Percentiles rank a stretch among this genome's conserved stretches.
Evolutionary conservation across 2,888 invertebrate species (phyloP).

Genomic region (Conomelus anceps): DNA sequence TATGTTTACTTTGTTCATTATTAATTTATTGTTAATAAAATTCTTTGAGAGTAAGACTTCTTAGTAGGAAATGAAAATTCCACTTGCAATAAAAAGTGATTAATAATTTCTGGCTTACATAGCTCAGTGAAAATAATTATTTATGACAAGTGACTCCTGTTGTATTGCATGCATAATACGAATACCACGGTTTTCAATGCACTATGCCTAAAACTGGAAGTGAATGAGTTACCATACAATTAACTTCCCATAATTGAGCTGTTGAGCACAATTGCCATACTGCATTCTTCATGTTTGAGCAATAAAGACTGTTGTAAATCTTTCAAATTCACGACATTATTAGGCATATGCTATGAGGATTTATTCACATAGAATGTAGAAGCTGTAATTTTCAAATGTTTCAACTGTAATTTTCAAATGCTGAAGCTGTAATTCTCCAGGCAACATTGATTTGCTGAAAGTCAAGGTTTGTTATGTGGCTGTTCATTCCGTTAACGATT

Average conservation of each 20-base stretch:
- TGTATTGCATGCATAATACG: neutral
- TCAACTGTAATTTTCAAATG: neutral
- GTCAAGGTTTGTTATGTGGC: neutral
- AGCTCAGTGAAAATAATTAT: neutral
- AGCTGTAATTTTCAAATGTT: neutral
- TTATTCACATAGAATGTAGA: neutral
- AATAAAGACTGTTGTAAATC: neutral
- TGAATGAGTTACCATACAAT: neutral
- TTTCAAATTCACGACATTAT: neutral
- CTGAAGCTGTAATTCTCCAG: neutral
- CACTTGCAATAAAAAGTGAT: neutral
- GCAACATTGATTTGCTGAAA: neutral
- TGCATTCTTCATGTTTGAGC: neutral
- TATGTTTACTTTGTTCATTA: too few species aligned
- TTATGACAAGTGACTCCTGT: neutral
- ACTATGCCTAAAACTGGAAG: neutral
- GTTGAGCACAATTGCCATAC: neutral
- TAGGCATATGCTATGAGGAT: neutral
- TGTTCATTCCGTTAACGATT: neutral
- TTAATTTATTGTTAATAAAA: too few species aligned
- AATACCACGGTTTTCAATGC: neutral
- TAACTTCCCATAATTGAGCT: neutral
- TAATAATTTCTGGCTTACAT: neutral
- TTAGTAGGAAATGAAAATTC: neutral
- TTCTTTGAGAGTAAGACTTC: too few species aligned